Percentiles rank a stretch among this genome's conserved stretches.
phyloP scores from a whole-genome alignment of 64 coral and sea anemone genomes.

The Exaiptasia diaphana region DNA sequence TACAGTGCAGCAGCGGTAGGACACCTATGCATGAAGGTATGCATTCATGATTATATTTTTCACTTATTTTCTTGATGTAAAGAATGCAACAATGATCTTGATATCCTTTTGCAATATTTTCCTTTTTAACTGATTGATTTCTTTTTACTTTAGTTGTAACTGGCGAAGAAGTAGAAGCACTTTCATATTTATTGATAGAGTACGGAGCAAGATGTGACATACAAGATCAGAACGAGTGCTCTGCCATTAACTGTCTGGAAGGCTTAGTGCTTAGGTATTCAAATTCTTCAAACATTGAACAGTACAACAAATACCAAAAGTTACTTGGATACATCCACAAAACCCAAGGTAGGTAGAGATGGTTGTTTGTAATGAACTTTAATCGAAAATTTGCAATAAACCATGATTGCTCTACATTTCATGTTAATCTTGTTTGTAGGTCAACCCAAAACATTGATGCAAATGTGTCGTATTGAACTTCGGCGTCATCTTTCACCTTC shows the following conservation, averaged over 20 bases:
- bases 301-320: slow-evolving; percentile 1
- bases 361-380: background rate
- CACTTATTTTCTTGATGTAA: too few relatives aligned
- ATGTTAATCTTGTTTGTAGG: slow-evolving; percentile 3
- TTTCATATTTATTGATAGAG: slow-evolving; percentile 44
- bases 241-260: slow-evolving; percentile 25
- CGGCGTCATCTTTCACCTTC: slow-evolving; percentile 37
- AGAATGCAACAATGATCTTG: too few relatives aligned
- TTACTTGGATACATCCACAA: slow-evolving; percentile 35
- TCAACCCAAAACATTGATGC: slow-evolving; percentile 48
- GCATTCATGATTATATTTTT: background rate
- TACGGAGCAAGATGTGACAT: slow-evolving; percentile 56
- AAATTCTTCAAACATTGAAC: slow-evolving; percentile 44
- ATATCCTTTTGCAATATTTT: too few relatives aligned
- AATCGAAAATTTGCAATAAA: background rate
- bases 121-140: too few relatives aligned
- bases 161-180: slow-evolving; percentile 34
- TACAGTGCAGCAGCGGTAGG: slow-evolving; percentile 64
- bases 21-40: slow-evolving; percentile 89
- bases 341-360: slow-evolving; percentile 20
- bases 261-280: slow-evolving; percentile 27
- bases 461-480: slow-evolving; percentile 36
- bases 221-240: slow-evolving; percentile 41
- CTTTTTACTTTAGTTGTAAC: slow-evolving; percentile 28
- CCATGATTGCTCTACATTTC: background rate